Base-by-base conservation (phyloP, 2,888 invertebrate species). In the Ypsolopha sequella region DNA sequence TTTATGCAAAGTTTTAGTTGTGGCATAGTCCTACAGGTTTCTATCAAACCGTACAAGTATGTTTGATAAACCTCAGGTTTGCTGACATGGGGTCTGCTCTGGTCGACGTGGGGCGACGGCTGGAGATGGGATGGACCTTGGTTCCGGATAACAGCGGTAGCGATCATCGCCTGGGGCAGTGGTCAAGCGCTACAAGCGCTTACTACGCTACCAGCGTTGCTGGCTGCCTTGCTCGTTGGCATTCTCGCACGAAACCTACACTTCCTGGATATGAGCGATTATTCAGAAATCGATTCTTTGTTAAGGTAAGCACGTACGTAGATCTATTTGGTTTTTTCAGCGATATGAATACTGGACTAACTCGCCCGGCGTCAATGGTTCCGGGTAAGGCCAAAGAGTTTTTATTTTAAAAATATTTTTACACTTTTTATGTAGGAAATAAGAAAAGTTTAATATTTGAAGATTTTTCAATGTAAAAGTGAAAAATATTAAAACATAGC, bases 121-220 rank as follows among this genome's bases (percentile, higher is more conserved):
- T 85, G 82, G 84, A 55, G 63, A 13, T 78, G 72, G 73, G 60
- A 74, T 45, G 84, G 80, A 0, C 62, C 62, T 0, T 82, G 76
- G 76, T 79, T 80, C 56, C 69, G 68, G 7, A 51, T 80, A 38
- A 62, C 65, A 0, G 58, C 66, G 1, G 74, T 82, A 0, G 73
- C 62, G 0, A 58, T 63, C 6, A 60, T 71, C 8, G 82, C 78
- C 0, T 86, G 82, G 82, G 63, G 59, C 11, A 68, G 70, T 44
- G 81, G 81, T 0, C 68, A 70, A 45, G 53, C 66, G 0, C 59
- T 84, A 6, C 70, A 76, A 41, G 62, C 64, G 36, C 34, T 66
- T 6, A 82, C 84, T 0, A 68, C 70, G 0, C 61, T 85, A 13
- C 86, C 86, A 1, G 76, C 80, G 0, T 62, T 78, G 0, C 55